A percentile compares a stretch with the other conserved stretches of the same genome.
Conservation (phyloP, 2,113 vertebrate species). For the Rhinolophus ferrumequinum region DNA sequence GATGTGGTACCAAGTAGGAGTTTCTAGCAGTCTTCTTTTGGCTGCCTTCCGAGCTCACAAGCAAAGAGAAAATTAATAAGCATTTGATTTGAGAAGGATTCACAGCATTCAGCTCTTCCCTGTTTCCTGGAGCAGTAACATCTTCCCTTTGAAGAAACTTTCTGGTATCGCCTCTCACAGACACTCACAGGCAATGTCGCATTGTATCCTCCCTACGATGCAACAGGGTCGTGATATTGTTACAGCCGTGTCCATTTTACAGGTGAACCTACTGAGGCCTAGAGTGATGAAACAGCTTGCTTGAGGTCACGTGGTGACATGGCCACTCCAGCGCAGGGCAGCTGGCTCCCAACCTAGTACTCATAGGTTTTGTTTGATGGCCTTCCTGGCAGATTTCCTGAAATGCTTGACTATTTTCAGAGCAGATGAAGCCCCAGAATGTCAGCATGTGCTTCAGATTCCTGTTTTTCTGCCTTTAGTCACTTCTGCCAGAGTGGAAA, state of each 20-base stretch:
- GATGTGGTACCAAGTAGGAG: not conserved
- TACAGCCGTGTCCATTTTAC: not conserved
- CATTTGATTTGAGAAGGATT: not conserved
- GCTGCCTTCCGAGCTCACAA: not conserved
- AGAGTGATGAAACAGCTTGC: not conserved
- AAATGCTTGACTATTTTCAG: not conserved
- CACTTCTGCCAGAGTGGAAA: not conserved
- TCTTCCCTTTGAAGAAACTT: not conserved
- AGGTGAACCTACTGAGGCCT: not conserved
- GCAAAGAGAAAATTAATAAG: not conserved
- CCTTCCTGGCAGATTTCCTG: not conserved
- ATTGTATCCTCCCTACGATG: not conserved
- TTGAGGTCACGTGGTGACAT: accelerated
- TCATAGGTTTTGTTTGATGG: accelerated
- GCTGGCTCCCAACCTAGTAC: not conserved
- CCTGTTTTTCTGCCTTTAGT: not conserved
- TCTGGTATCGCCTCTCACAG: accelerated
- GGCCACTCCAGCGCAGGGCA: accelerated
- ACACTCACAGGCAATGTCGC: accelerated
- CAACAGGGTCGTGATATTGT: accelerated
- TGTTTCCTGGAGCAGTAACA: not conserved
- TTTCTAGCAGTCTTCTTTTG: not conserved
- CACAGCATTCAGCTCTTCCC: accelerated
- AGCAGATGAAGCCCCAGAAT: not conserved
- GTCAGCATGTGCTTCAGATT: not conserved